Evolutionary conservation across 2,888 invertebrate genomes (phyloP).

Genomic region (Globia sparganii): DNA sequence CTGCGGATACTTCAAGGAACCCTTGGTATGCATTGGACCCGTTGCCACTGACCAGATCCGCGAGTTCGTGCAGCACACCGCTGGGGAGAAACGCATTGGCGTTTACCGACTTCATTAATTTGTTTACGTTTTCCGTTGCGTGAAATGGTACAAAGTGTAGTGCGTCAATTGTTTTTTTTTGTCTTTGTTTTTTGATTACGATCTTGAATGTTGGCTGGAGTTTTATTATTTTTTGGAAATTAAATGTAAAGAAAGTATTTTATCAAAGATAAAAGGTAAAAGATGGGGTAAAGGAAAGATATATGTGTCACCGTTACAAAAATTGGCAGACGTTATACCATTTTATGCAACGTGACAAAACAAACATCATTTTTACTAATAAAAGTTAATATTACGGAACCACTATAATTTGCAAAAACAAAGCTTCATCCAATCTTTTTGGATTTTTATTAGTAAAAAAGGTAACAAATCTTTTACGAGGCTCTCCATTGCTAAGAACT

Average conservation of each 20-base stretch:
- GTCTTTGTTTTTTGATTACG: background rate
- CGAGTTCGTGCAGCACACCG: slow-evolving; percentile 93
- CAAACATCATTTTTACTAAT: slow-evolving; percentile 66
- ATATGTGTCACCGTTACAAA: no score
- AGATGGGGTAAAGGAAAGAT: background rate
- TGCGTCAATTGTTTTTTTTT: background rate
- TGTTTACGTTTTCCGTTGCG: slow-evolving; percentile 44
- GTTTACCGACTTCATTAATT: slow-evolving; percentile 89
- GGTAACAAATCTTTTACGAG: slow-evolving; percentile 56
- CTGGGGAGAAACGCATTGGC: slow-evolving; percentile 95
- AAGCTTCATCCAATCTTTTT: slow-evolving; percentile 36
- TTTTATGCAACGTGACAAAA: slow-evolving; percentile 49
- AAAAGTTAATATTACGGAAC: slow-evolving; percentile 54
- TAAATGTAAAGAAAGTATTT: background rate
- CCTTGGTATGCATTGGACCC: slow-evolving; percentile 96
- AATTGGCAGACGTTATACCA: slow-evolving; percentile 19
- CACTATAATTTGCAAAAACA: slow-evolving; percentile 52
- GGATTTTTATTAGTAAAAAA: slow-evolving; percentile 71
- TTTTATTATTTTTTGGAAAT: slow-evolving; percentile 1
- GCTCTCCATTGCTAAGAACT: slow-evolving; percentile 54
- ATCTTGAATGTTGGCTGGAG: slow-evolving; percentile 35
- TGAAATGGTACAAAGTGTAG: slow-evolving; percentile 51
- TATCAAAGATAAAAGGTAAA: background rate
- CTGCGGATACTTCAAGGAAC: slow-evolving; percentile 97
- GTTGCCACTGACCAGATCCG: slow-evolving; percentile 94